Evolutionary conservation across 2,888 invertebrate species (phyloP), one percentile per base, ranked within the genome.

Genomic region (Ennomos quercinarius): DNA sequence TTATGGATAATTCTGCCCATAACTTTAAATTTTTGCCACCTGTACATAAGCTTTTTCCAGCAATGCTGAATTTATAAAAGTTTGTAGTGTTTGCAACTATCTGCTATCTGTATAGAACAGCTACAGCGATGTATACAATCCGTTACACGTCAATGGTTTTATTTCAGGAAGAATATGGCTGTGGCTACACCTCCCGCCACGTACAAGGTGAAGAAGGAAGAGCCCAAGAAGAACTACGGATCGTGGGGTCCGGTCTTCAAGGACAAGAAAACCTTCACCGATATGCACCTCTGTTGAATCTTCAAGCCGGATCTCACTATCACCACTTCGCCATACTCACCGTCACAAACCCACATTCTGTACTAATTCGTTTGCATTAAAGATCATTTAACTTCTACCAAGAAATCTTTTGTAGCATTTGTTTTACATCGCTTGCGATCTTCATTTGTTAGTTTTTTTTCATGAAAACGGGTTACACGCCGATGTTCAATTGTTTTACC

Each of bases 181-280:
- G 68, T 72, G 52, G 57, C 68, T 40, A 74, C 78, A 54, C 77
- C 86, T 64, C 53, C 59, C n/a, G 79, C 87, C 45, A 82, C 81
- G 45, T 84, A 83, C 64, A 84, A 87, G 68, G 78, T 79, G 54
- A 87, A 87, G 73, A 87, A 87, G 68, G 81, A 75, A 57, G 89
- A 87, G 72, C 86, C 85, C 71, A 89, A 89, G 79, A 91, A 89
- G 68, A 83, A 90, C 74, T 91, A 94, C 79, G 95, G 95, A 57
- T 92, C 95, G 52, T 96, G 96, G 96, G 96, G 96, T 61, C 89
- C 96, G 38, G 87, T 94, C 61, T 96, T 94, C 88, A 96, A 96
- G 89, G 95, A 95, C 91, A 95, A 95, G 83, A 93, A 95, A 72
- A 93, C 95, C 78, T 96, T 96, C 83, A 89, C 93, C 63, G 94